These are phyloP conservation scores for Odontesthes bonariensis DNA, from an alignment of 2,113 vertebrate genomes.

Conservation along the genomic window DNA sequence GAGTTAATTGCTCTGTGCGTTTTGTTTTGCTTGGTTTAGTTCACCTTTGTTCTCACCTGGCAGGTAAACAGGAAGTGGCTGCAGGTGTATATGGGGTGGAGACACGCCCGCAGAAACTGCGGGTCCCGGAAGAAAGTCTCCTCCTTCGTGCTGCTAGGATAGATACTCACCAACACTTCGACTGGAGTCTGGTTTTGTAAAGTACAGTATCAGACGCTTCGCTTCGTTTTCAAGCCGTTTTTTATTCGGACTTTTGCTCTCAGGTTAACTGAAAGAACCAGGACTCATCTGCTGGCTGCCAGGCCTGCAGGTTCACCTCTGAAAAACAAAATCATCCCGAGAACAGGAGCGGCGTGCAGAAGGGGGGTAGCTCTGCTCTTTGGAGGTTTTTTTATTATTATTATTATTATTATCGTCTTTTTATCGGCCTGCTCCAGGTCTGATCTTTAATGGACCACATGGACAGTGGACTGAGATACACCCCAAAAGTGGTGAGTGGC, in stretches of 20 bases:
- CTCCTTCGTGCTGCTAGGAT: too few species aligned
- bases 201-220: too few species aligned
- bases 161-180: background rate
- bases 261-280: background rate
- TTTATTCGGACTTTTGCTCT: too few species aligned
- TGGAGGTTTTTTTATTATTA: background rate
- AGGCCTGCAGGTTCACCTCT: conserved; percentile 39
- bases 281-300: background rate
- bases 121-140: conserved; percentile 52
- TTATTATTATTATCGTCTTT: background rate
- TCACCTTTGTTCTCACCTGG: background rate
- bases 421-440: background rate
- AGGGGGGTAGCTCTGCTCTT: background rate
- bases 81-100: conserved; percentile 16
- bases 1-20: too few species aligned
- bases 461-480: conserved; percentile 77
- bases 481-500: conserved; percentile 32
- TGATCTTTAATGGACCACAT: conserved; percentile 77
- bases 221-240: too few species aligned
- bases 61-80: conserved; percentile 64
- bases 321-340: background rate
- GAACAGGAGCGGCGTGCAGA: background rate
- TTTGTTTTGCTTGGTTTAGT: background rate
- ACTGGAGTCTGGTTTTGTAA: background rate
- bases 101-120: conserved; percentile 70